Evolutionary conservation across 2,113 vertebrate genomes (phyloP).

Genomic region (Fregata magnificens): DNA sequence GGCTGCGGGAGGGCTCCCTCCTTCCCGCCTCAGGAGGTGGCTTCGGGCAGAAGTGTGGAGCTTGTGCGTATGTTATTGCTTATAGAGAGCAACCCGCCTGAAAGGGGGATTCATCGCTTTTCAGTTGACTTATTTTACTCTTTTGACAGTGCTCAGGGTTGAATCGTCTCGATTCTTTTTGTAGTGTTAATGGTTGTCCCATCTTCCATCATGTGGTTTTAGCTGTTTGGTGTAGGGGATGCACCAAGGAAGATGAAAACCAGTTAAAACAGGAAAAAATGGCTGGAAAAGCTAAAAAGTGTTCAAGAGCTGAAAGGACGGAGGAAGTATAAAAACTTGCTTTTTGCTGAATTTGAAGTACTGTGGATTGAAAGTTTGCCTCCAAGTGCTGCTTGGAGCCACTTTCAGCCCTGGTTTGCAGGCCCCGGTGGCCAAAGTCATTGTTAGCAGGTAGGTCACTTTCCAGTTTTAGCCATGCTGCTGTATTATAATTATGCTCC

Average conservation of each 20-base stretch:
- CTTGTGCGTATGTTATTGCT: fast-evolving
- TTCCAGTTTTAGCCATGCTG: not conserved
- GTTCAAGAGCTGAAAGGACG: not conserved
- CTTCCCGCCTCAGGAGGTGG: fast-evolving
- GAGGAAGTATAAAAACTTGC: not conserved
- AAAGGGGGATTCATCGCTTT: fast-evolving
- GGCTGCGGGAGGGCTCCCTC: not conserved
- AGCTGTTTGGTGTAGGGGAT: not conserved
- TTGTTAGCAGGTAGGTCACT: conserved; percentile 25
- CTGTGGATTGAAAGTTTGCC: not conserved
- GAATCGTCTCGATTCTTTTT: fast-evolving
- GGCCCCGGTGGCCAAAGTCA: not conserved
- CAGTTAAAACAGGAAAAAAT: not conserved
- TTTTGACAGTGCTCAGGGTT: not conserved
- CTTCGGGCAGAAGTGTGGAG: fast-evolving
- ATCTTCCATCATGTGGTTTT: fast-evolving
- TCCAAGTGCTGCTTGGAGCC: not conserved
- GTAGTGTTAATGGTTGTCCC: no score
- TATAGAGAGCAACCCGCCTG: not conserved
- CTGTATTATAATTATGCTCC: conserved; percentile 34
- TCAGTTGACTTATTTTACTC: fast-evolving
- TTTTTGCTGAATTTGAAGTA: not conserved
- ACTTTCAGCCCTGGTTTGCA: not conserved
- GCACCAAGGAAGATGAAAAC: not conserved
- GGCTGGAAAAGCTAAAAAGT: not conserved